These are phyloP conservation scores for Drosophila persimilis DNA, from an alignment of 1,140 invertebrate genomes.

Conservation along the genomic window DNA sequence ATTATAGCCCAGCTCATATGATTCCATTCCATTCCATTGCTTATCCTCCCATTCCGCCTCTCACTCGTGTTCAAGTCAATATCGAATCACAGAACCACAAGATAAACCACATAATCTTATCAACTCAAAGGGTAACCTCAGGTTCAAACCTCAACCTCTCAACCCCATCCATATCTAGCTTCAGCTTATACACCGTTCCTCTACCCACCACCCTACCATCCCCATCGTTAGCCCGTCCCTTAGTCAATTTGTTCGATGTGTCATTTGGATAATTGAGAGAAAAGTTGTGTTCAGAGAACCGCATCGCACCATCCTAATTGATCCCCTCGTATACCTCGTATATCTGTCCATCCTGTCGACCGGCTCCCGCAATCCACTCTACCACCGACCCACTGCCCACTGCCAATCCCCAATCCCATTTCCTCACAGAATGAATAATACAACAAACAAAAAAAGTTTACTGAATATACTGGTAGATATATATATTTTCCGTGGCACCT, in stretches of 20 bases:
- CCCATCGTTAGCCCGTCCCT: constrained; percentile 4
- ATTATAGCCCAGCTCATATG: constrained; percentile 1
- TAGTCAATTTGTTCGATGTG: constrained; percentile 55
- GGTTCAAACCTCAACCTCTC: constrained; percentile 7
- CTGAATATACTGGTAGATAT: not conserved
- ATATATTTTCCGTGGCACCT: constrained; percentile 43
- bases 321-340: constrained; percentile 14
- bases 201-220: not conserved
- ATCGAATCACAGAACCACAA: constrained; percentile 30
- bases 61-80: constrained; percentile 1
- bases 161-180: not conserved
- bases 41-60: constrained; percentile 17
- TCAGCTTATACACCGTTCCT: constrained; percentile 1
- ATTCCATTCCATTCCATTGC: not conserved
- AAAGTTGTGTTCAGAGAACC: constrained; percentile 55
- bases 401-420: constrained; percentile 11
- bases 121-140: constrained; percentile 20
- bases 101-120: constrained; percentile 56
- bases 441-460: constrained; percentile 14
- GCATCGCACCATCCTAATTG: constrained; percentile 55
- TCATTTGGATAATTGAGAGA: constrained; percentile 61
- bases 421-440: constrained; percentile 36
- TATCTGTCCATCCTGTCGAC: constrained; percentile 1
- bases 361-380: not conserved
- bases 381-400: not conserved